Base-by-base conservation (phyloP, 2,797 vertebrate species). In the Pogoniulus pusillus region DNA sequence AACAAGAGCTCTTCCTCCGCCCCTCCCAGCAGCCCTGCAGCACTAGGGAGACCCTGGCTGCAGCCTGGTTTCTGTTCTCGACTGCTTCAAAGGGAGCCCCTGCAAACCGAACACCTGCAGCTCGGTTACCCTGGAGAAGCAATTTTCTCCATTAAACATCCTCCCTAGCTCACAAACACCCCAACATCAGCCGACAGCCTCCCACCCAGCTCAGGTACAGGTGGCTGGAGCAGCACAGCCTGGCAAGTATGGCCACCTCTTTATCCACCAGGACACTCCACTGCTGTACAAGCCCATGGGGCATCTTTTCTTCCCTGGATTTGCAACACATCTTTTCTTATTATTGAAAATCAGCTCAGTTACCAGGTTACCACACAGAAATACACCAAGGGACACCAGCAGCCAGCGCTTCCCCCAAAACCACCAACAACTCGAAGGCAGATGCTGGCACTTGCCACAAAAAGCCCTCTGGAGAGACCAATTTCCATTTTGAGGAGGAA, bases 401-500 rank as follows among this genome's bases (percentile, higher is more conserved):
- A 72, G 41, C 27, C 76, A 60, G 53, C 59, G 1, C 39, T 66
- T 65, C 41, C 72, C 72, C 74, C 7, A 23, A 70, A 85, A 18
- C 35, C 73, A n/a, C 24, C 19, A 29, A 0, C 69, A 59, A 37
- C 76, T 59, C 12, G 29, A 64, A 60, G 92, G 14, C 43, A 51
- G 62, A n/a, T 45, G 20, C 9, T 1, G 22, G 49, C 20, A 9
- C 49, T 85, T 22, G 74, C 85, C 91, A 82, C 60, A 49, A n/a
- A 72, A 83, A 54, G 60, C 64, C 80, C 87, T 73, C 66, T 27
- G 15, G 89, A 82, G 72, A 94, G 82, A 47, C 70, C 70, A 57
- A 74, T 89, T 94, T 90, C 93, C 93, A 85, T 93, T 93, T 82
- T 87, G 85, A 77, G 89, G 93, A 59, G 68, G 70, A 92, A 87